These are phyloP conservation scores for Micoletzkya japonica DNA, from an alignment of 2,888 invertebrate species.

Conservation along the genomic window DNA sequence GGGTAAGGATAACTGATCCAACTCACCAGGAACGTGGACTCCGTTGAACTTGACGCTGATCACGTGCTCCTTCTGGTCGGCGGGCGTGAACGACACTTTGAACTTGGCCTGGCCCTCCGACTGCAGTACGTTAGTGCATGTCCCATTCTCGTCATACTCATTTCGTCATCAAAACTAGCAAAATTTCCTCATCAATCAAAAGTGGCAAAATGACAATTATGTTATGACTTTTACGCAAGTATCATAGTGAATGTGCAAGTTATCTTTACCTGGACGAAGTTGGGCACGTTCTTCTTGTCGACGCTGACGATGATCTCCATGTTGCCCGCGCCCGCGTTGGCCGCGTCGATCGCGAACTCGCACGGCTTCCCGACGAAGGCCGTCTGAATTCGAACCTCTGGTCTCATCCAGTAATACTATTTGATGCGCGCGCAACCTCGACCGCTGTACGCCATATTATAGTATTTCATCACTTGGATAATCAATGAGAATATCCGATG, in stretches of 20 bases:
- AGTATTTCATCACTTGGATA: too few species aligned
- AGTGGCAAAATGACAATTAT: too few species aligned
- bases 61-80: conserved; percentile 86
- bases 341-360: conserved; percentile 80
- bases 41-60: conserved; percentile 82
- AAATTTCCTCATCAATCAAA: too few species aligned
- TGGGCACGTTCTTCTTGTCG: conserved; percentile 92
- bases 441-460: too few species aligned
- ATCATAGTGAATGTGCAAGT: too few species aligned
- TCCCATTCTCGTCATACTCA: too few species aligned
- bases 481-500: background rate
- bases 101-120: conserved; percentile 95
- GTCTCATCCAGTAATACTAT: too few species aligned
- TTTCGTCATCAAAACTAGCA: too few species aligned
- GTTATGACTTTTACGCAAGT: too few species aligned
- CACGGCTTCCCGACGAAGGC: conserved; percentile 83
- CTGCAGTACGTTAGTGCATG: too few species aligned
- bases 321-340: conserved; percentile 84
- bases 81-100: conserved; percentile 87
- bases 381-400: too few species aligned
- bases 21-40: conserved; percentile 54
- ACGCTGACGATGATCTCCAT: conserved; percentile 96
- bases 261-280: conserved; percentile 79
- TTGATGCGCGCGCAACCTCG: too few species aligned
- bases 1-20: background rate